Percentiles rank a stretch among this genome's conserved stretches.
Evolutionary conservation across 2,888 invertebrate species (phyloP).

Genomic region (Nomada fabriciana): DNA sequence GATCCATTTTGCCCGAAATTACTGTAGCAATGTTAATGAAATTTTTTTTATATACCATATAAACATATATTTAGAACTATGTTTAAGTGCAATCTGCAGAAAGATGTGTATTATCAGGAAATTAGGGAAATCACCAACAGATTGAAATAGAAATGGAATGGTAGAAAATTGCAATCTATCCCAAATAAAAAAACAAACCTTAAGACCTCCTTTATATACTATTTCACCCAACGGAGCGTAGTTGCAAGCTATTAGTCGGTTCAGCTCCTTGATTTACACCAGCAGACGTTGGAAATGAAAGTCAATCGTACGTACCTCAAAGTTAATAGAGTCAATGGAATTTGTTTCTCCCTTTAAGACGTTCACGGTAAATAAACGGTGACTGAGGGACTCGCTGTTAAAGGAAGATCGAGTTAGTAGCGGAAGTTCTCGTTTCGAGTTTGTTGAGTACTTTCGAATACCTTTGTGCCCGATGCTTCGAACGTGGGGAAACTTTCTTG

Average conservation of each 20-base stretch:
- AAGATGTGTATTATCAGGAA: too few species aligned
- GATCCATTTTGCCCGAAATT: too few species aligned
- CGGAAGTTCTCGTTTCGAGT: background rate
- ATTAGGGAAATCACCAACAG: too few species aligned
- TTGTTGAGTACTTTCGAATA: conserved; percentile 4
- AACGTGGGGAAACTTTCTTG: background rate
- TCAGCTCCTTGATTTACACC: conserved; percentile 24
- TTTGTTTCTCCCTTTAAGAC: background rate
- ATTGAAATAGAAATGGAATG: background rate
- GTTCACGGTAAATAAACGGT: conserved; percentile 20
- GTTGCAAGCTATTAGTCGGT: background rate
- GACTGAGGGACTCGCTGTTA: background rate
- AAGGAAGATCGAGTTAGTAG: background rate
- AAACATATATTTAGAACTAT: too few species aligned
- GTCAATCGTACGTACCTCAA: background rate
- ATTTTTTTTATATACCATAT: too few species aligned
- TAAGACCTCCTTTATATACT: background rate
- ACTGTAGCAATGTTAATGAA: too few species aligned
- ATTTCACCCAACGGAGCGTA: too few species aligned
- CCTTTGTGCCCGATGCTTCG: background rate
- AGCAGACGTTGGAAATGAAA: conserved; percentile 18
- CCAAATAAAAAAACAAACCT: background rate
- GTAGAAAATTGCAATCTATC: background rate
- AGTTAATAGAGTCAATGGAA: conserved; percentile 2
- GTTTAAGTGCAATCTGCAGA: too few species aligned